These are phyloP conservation scores for Steinernema scapterisci DNA, from an alignment of 2,888 invertebrate genomes.

Conservation along the genomic window DNA sequence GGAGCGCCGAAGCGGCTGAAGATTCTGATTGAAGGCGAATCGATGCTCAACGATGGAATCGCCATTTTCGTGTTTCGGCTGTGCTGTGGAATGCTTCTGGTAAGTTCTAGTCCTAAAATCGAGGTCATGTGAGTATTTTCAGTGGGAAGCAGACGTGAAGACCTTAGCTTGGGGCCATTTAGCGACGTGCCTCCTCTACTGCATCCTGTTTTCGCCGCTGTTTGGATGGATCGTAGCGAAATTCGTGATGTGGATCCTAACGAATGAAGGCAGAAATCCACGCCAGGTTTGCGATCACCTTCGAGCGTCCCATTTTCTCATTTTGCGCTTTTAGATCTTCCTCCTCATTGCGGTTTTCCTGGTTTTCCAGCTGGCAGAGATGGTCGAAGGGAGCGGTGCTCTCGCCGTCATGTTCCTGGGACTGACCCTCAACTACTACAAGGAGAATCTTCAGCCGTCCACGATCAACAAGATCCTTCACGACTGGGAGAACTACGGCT, in stretches of 20 bases:
- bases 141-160: constrained; percentile 29
- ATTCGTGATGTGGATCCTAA: constrained; percentile 34
- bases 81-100: constrained; percentile 44
- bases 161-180: no score
- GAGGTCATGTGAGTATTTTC: no score
- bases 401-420: constrained; percentile 70
- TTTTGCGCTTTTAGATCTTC: constrained; percentile 27
- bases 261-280: not conserved
- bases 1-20: constrained; percentile 62
- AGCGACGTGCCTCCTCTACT: no score
- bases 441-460: constrained; percentile 67
- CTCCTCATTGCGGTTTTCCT: constrained; percentile 67
- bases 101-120: no score
- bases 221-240: constrained; percentile 34
- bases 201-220: constrained; percentile 36
- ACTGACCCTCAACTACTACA: constrained; percentile 69
- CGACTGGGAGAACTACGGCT: constrained; percentile 70
- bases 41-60: constrained; percentile 71
- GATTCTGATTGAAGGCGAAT: constrained; percentile 70
- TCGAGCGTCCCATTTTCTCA: constrained; percentile 15
- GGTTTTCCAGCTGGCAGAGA: constrained; percentile 69
- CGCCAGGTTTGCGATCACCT: constrained; percentile 35
- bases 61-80: constrained; percentile 70
- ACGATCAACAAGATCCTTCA: constrained; percentile 68
- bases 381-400: constrained; percentile 69